A percentile compares a stretch with the other conserved stretches of the same genome.
phyloP scores from a whole-genome alignment of 2,113 vertebrate genomes.

The Pseudopipra pipra region DNA sequence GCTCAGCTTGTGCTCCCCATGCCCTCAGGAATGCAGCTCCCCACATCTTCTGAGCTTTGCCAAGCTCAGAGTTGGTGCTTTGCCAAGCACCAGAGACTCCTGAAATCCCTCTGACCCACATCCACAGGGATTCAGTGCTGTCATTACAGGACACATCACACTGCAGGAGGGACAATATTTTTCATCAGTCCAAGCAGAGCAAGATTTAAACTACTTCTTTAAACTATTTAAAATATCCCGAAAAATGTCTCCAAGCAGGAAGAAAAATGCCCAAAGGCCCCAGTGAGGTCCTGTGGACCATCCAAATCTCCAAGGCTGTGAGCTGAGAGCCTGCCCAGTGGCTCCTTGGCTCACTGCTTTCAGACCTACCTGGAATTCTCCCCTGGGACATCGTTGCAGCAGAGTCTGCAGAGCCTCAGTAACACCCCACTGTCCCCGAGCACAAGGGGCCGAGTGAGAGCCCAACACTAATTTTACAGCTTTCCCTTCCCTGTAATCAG shows the following conservation, averaged over 20 bases:
- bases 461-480: constrained; percentile 1
- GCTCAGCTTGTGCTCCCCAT: neutral
- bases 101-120: neutral
- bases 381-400: constrained; percentile 77
- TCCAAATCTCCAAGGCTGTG: neutral
- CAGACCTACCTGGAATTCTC: constrained; percentile 82
- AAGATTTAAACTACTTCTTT: neutral
- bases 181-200: neutral
- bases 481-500: constrained; percentile 60
- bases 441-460: constrained; percentile 1
- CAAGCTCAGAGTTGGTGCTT: neutral
- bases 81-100: neutral
- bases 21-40: neutral
- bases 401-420: neutral
- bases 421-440: neutral
- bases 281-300: neutral
- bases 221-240: neutral
- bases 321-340: neutral
- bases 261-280: neutral
- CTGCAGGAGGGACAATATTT: neutral
- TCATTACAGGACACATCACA: neutral
- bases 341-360: neutral
- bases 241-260: neutral
- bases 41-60: neutral
- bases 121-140: neutral